These are phyloP conservation scores for Dryobates pubescens DNA, from an alignment of 2,797 vertebrate species.

Conservation along the genomic window DNA sequence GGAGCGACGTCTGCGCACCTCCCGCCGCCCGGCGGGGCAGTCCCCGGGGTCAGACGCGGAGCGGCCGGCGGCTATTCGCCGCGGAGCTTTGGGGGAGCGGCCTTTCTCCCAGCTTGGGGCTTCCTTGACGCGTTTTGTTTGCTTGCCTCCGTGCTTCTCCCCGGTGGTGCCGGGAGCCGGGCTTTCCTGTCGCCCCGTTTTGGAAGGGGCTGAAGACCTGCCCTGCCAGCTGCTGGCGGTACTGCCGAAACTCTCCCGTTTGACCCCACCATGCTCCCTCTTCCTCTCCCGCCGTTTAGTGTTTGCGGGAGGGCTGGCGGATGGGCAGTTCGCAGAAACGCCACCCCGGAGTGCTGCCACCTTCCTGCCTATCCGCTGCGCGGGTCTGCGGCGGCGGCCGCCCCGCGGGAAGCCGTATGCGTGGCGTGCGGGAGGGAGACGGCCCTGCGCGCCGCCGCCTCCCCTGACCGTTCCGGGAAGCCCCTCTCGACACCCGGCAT, in stretches of 20 bases:
- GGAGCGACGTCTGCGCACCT: not conserved
- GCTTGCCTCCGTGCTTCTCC: not conserved
- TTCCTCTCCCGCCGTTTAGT: rapidly evolving
- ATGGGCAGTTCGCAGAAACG: not conserved
- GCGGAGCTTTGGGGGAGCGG: not conserved
- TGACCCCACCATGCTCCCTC: not conserved
- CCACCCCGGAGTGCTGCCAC: not conserved
- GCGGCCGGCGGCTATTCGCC: not conserved
- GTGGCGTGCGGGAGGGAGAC: not conserved
- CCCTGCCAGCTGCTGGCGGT: not conserved
- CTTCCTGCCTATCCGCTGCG: not conserved
- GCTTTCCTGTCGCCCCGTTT: not conserved
- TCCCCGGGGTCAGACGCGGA: not conserved
- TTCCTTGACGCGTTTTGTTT: not conserved
- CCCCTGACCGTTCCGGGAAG: not conserved
- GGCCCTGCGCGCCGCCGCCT: not conserved
- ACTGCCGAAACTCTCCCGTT: not conserved
- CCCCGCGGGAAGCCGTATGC: not conserved
- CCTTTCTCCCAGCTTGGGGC: not conserved
- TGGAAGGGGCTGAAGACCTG: not conserved
- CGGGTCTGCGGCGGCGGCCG: not conserved
- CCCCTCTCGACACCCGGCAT: not conserved
- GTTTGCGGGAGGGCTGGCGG: not conserved
- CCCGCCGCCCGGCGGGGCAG: not conserved
- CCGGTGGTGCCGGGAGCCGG: not conserved